These are phyloP conservation scores for Sclerurus mexicanus DNA, from an alignment of 2,113 vertebrate genomes.

Conservation along the genomic window DNA sequence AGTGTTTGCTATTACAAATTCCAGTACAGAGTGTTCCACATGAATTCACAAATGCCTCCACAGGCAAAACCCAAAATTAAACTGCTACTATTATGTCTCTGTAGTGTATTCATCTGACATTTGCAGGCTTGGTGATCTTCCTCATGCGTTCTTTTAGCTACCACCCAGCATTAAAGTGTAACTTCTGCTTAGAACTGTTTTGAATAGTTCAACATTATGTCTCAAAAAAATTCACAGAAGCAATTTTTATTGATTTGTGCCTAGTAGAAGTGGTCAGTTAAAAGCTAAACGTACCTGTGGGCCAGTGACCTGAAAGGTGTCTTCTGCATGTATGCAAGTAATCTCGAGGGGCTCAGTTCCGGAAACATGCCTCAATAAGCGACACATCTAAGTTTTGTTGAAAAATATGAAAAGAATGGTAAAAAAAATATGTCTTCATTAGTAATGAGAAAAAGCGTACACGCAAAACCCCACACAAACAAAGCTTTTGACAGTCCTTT, in stretches of 20 bases:
- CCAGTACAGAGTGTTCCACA: background rate
- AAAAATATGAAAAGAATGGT: background rate
- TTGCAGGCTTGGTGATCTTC: background rate
- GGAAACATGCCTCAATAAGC: slow-evolving; percentile 92
- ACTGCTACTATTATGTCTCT: background rate
- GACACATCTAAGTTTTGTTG: slow-evolving; percentile 79
- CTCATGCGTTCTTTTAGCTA: background rate
- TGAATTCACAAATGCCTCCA: background rate
- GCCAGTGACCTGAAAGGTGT: slow-evolving; percentile 96
- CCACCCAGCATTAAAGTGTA: background rate
- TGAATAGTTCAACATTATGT: background rate
- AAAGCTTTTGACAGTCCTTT: background rate
- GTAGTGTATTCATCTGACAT: background rate
- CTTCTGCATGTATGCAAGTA: slow-evolving; percentile 93
- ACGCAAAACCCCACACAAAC: background rate
- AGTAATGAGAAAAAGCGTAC: background rate
- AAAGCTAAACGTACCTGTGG: slow-evolving; percentile 85
- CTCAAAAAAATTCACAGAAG: background rate
- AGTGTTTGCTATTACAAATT: background rate
- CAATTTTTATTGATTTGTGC: background rate
- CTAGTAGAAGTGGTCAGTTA: background rate
- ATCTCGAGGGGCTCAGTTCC: slow-evolving; percentile 96
- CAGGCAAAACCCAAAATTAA: background rate
- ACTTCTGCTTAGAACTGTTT: background rate
- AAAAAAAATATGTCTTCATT: background rate